phyloP scores from a whole-genome alignment of 2,113 vertebrate genomes.

The Chamaea fasciata region DNA sequence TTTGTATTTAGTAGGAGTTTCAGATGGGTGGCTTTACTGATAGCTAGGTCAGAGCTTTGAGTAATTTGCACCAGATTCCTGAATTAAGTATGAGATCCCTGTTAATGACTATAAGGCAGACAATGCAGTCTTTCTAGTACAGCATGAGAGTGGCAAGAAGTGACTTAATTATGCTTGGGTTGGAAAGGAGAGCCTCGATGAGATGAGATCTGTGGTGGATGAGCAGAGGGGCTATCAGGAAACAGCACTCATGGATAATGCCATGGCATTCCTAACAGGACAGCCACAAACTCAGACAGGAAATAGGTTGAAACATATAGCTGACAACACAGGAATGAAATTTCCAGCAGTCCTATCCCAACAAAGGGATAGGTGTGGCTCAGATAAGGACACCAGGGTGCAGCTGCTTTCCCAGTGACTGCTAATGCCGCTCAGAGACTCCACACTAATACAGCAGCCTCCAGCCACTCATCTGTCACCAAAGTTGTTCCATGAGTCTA shows the following conservation, averaged over 20 bases:
- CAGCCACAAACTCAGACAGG: neutral
- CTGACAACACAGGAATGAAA: neutral
- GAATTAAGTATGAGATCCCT: neutral
- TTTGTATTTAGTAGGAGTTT: neutral
- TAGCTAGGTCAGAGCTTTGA: neutral
- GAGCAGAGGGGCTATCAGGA: neutral
- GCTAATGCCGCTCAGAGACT: neutral
- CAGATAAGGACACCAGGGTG: neutral
- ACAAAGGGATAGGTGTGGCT: neutral
- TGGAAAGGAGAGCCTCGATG: rapidly evolving
- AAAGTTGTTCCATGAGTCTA: neutral
- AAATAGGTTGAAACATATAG: neutral
- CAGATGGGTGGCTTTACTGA: neutral
- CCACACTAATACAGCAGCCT: neutral
- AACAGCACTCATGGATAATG: neutral
- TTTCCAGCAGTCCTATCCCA: neutral
- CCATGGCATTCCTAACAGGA: neutral
- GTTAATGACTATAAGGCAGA: neutral
- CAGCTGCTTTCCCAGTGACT: neutral
- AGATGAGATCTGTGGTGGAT: neutral
- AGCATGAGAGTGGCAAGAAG: neutral
- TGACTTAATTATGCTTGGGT: neutral
- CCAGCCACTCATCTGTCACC: neutral
- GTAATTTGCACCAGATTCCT: neutral
- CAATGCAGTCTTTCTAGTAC: neutral